Conservation (phyloP, 2,888 invertebrate species). For the Augiades crinisus region DNA sequence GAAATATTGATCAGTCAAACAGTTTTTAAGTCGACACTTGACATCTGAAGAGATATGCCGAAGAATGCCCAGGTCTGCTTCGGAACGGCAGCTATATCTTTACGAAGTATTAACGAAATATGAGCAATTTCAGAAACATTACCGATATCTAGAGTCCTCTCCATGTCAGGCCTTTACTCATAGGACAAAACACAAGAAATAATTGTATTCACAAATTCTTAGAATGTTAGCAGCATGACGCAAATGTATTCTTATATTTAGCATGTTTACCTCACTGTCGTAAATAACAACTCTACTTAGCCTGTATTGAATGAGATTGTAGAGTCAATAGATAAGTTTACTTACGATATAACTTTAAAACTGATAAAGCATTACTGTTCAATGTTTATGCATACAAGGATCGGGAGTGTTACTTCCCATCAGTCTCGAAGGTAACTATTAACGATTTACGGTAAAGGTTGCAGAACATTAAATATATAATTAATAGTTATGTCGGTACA, state of each 20-base stretch:
- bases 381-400: conserved; percentile 40
- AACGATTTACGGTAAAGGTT: background rate
- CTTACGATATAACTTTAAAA: background rate
- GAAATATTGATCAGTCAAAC: too few species aligned
- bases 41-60: too few species aligned
- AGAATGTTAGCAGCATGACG: conserved; percentile 7
- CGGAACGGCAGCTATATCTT: background rate
- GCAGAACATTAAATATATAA: too few species aligned
- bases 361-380: background rate
- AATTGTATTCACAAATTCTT: background rate
- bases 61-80: too few species aligned
- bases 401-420: conserved; percentile 52
- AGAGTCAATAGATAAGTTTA: background rate
- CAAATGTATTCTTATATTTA: conserved; percentile 8
- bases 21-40: too few species aligned
- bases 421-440: conserved; percentile 54
- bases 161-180: too few species aligned
- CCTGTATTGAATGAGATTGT: background rate
- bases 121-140: background rate
- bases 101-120: background rate
- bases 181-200: background rate
- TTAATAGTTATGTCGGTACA: background rate
- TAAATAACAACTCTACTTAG: background rate
- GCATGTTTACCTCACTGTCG: conserved; percentile 6
- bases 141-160: background rate